Percentiles rank a stretch among this genome's conserved stretches.
phyloP scores from a whole-genome alignment of 2,888 invertebrate species.

The Brachyopa scutellaris region DNA sequence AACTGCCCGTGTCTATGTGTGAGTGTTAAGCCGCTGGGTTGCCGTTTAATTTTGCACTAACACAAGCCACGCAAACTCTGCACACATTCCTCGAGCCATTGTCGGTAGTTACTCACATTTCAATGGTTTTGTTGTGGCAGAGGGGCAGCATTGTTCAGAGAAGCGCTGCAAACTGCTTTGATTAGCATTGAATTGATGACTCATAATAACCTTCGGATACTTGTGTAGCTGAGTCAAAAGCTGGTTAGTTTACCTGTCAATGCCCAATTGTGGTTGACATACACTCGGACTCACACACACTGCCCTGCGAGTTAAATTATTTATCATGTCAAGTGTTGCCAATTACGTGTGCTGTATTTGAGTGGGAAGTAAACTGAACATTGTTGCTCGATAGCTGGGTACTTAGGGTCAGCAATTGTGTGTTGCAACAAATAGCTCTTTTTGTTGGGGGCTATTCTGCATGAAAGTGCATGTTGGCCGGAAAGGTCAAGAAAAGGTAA shows the following conservation, averaged over 20 bases:
- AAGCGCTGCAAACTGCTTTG: slow-evolving; percentile 30
- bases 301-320: slow-evolving; percentile 18
- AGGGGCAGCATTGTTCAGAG: slow-evolving; percentile 26
- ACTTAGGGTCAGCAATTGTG: slow-evolving; percentile 56
- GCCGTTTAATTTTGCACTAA: background rate
- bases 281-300: background rate
- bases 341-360: slow-evolving; percentile 36
- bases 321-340: slow-evolving; percentile 68
- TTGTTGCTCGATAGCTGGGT: slow-evolving; percentile 5
- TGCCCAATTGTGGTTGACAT: slow-evolving; percentile 46
- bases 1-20: slow-evolving; percentile 10
- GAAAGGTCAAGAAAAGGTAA: slow-evolving; percentile 52
- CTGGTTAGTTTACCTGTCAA: slow-evolving; percentile 57
- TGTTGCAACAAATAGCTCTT: slow-evolving; percentile 50
- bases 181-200: slow-evolving; percentile 55
- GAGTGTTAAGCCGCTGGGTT: slow-evolving; percentile 37
- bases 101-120: slow-evolving; percentile 26
- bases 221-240: slow-evolving; percentile 28
- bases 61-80: slow-evolving; percentile 4
- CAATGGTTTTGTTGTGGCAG: slow-evolving; percentile 28
- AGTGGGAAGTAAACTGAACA: slow-evolving; percentile 38
- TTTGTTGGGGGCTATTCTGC: slow-evolving; percentile 17
- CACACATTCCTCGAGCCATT: slow-evolving; percentile 4
- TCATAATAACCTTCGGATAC: slow-evolving; percentile 59
- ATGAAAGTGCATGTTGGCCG: slow-evolving; percentile 43